Evolutionary conservation across 1,140 invertebrate genomes (phyloP), one percentile per base, ranked within the genome.

Genomic region (Cyphomyrmex costatus): DNA sequence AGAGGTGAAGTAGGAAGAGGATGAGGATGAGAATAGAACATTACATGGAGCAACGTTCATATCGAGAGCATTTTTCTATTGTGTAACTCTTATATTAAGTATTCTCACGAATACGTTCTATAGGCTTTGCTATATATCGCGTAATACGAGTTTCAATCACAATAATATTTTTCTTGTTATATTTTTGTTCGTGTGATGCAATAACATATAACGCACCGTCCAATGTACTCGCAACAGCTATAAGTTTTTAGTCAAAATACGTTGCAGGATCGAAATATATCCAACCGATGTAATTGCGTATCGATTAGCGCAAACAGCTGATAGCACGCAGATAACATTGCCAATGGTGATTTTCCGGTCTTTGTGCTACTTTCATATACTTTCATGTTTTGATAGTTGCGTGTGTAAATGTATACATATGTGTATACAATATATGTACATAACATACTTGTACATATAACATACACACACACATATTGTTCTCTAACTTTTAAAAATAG

Each of bases 321-420:
- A 82, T 82, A 73, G 73, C 66, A 24, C 53, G 66, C 36, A 14
- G 53, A 71, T n/a, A n/a, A n/a, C n/a, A n/a, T 71, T 82, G 53
- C 78, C 51, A 19, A 60, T 82, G 79, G 36, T 83, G 68, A 83
- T 83, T 83, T 83, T 83, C 27, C 68, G 36, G 12, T 42, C 53
- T 82, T 73, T 36, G 79, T 83, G 53, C 53, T 73, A 83, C 53
- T 83, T 83, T 82, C 51, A 58, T 58, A 21, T 82, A 82, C 51
- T 71, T 82, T 83, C n/a, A 61, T 83, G 10, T 70, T 46, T 58
- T 24, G 16, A 10, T 61, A 58, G 58, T 46, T 49, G n/a, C 24
- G 12, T 68, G 36, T 14, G 19, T 33, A n/a, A n/a, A n/a, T n/a
- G n/a, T n/a, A n/a, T n/a, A n/a, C n/a, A n/a, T n/a, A n/a, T n/a